Conservation (phyloP, 2,113 vertebrate genomes). For the Poecilia latipinna region DNA sequence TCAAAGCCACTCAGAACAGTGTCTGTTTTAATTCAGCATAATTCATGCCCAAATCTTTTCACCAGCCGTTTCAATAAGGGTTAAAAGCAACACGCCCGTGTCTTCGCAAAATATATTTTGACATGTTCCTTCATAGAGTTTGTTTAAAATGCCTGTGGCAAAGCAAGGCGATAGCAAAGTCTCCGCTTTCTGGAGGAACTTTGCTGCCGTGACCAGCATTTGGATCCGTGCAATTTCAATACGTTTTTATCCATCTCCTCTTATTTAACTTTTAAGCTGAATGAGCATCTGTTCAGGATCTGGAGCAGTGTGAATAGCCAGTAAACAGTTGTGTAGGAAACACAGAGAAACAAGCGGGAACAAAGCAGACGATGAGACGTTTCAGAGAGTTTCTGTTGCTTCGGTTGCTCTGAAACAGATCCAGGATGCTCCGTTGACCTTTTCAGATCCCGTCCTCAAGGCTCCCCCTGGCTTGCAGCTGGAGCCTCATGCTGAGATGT, state of each 20-base stretch:
- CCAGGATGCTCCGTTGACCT: background rate
- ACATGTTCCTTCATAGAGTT: background rate
- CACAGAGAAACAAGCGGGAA: background rate
- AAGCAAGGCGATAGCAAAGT: background rate
- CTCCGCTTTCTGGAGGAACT: background rate
- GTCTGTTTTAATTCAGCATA: constrained; percentile 74
- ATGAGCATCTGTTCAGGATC: background rate
- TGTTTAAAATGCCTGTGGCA: background rate
- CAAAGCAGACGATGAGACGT: background rate
- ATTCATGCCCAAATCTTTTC: constrained; percentile 43
- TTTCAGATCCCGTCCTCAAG: background rate
- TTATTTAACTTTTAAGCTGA: background rate
- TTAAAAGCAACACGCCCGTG: constrained; percentile 34
- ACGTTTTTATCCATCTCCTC: background rate
- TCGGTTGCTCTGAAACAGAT: background rate
- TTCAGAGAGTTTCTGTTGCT: background rate
- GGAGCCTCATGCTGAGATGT: background rate
- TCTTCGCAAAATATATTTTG: constrained; percentile 10
- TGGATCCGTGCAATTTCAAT: background rate
- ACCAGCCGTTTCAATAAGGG: constrained; percentile 34
- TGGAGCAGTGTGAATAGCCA: background rate
- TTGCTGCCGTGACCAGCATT: background rate
- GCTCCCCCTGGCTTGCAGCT: background rate
- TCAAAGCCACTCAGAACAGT: constrained; percentile 67
- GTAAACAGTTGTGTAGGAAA: background rate